Evolutionary conservation across 2,797 vertebrate genomes (phyloP).

Genomic region (Lutjanus campechanus): DNA sequence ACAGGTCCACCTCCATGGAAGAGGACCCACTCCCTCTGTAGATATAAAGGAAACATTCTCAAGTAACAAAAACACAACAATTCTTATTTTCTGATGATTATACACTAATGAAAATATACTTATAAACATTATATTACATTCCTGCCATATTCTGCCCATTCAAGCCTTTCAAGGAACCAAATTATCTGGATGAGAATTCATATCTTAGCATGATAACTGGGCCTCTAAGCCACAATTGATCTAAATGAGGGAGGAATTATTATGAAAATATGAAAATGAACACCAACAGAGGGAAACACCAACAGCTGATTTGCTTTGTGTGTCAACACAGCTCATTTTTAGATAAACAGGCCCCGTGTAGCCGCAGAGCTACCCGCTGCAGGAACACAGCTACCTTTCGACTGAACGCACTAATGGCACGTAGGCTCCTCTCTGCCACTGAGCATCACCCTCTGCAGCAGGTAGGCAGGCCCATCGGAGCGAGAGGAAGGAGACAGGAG

Average conservation of each 20-base stretch:
- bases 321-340: constrained; percentile 47
- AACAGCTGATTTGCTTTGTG: constrained; percentile 35
- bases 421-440: constrained; percentile 55
- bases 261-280: neutral
- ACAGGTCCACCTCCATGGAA: no score
- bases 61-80: no score
- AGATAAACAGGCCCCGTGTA: constrained; percentile 48
- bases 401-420: constrained; percentile 64
- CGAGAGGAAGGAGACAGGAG: constrained; percentile 46
- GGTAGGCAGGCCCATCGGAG: constrained; percentile 60
- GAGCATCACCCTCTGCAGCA: constrained; percentile 66
- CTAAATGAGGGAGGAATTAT: neutral
- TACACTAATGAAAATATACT: no score
- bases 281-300: constrained; percentile 7
- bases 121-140: no score
- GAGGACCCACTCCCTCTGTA: no score
- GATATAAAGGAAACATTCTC: no score
- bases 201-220: neutral
- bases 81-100: no score
- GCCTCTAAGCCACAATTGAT: neutral
- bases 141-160: no score
- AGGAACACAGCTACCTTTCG: constrained; percentile 61
- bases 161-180: neutral
- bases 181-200: neutral
- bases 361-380: constrained; percentile 50